Conservation (phyloP, 2,113 vertebrate species). For the Bambusicola thoracicus region DNA sequence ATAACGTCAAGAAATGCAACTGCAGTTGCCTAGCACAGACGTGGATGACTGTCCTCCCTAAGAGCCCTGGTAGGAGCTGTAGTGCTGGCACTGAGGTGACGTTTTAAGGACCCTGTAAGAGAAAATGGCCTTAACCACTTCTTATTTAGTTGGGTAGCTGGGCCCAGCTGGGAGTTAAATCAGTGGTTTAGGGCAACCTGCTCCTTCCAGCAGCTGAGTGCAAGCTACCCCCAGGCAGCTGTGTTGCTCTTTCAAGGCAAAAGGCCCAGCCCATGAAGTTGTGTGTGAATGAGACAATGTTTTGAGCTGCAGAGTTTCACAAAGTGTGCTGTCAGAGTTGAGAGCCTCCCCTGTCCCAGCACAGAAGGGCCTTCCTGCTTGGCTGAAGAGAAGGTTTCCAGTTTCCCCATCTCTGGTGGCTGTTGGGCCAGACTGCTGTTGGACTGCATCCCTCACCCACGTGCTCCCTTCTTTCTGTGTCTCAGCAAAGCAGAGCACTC, state of each 20-base stretch:
- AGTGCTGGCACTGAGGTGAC: neutral
- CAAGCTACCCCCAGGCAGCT: neutral
- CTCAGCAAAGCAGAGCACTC: neutral
- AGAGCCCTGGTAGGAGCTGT: conserved; percentile 5
- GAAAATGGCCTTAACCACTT: neutral
- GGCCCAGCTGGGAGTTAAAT: neutral
- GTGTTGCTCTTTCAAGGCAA: neutral
- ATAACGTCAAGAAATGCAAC: neutral
- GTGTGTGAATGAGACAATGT: neutral
- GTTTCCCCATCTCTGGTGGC: neutral
- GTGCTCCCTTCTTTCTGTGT: no score
- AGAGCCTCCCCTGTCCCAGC: neutral
- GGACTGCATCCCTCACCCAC: no score
- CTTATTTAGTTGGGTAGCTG: neutral
- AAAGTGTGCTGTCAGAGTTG: no score
- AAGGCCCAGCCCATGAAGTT: neutral
- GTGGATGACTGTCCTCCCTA: conserved; percentile 45
- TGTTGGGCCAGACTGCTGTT: neutral
- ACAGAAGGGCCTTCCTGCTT: neutral
- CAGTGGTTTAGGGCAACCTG: neutral
- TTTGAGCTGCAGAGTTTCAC: neutral
- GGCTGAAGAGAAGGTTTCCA: fast-evolving
- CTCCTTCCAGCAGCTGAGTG: neutral
- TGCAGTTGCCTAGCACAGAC: conserved; percentile 33
- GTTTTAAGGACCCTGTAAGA: conserved; percentile 8